Percentiles rank a stretch among this genome's conserved stretches.
phyloP scores from a whole-genome alignment of 2,113 vertebrate genomes.

The Columba janthina region DNA sequence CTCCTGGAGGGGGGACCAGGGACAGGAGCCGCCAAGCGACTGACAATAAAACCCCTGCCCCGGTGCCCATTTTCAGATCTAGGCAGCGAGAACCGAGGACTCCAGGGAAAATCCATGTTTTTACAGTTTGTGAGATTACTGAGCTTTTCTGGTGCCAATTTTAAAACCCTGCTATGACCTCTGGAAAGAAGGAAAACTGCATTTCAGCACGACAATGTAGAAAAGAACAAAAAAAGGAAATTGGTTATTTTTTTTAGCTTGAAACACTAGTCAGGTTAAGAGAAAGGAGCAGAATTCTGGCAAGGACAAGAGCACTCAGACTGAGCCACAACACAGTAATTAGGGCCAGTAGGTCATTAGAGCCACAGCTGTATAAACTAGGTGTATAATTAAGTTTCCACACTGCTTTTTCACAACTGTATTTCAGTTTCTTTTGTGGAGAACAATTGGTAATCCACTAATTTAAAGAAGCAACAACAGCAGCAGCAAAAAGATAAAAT shows the following conservation, averaged over 20 bases:
- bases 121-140: slow-evolving; percentile 15
- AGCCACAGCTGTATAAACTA: slow-evolving; percentile 77
- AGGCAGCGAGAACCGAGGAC: neutral
- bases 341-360: slow-evolving; percentile 74
- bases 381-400: slow-evolving; percentile 77
- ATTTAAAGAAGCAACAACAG: slow-evolving; percentile 18
- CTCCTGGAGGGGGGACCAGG: neutral
- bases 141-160: slow-evolving; percentile 38
- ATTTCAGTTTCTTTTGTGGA: slow-evolving; percentile 59
- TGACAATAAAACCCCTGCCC: slow-evolving; percentile 26
- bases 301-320: slow-evolving; percentile 64
- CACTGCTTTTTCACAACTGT: slow-evolving; percentile 63
- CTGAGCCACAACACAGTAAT: slow-evolving; percentile 70
- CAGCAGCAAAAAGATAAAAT: slow-evolving; percentile 40
- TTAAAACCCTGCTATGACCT: slow-evolving; percentile 15
- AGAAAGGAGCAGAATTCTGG: slow-evolving; percentile 63
- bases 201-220: slow-evolving; percentile 42
- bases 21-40: neutral
- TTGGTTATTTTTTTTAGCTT: slow-evolving; percentile 61
- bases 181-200: slow-evolving; percentile 50
- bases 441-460: slow-evolving; percentile 33
- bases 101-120: slow-evolving; percentile 33
- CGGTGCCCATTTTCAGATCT: slow-evolving; percentile 22
- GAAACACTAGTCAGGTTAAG: slow-evolving; percentile 68
- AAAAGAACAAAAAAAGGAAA: slow-evolving; percentile 58